phyloP scores from a whole-genome alignment of 2,797 vertebrate species.

The Harpagifer antarcticus region DNA sequence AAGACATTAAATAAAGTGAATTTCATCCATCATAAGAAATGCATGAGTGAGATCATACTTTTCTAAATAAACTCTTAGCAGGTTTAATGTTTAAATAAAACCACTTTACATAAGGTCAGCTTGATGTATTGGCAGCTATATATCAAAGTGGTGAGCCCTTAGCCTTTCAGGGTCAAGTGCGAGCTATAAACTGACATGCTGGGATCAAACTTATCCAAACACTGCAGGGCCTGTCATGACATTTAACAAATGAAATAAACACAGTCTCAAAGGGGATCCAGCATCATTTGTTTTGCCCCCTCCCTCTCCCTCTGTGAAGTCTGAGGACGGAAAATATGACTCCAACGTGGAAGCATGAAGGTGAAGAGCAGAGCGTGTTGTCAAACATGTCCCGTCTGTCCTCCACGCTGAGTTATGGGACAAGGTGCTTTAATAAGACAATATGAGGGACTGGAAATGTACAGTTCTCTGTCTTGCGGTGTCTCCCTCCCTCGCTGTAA shows the following conservation, averaged over 20 bases:
- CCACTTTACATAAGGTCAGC: constrained; percentile 13
- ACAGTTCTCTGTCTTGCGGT: constrained; percentile 27
- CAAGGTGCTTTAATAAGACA: constrained; percentile 57
- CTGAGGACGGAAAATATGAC: constrained; percentile 70
- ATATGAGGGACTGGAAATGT: constrained; percentile 58
- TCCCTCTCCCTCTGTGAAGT: constrained; percentile 23
- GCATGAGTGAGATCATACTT: constrained; percentile 19
- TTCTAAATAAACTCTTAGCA: constrained; percentile 17
- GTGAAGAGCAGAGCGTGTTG: constrained; percentile 44
- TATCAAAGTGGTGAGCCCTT: constrained; percentile 31
- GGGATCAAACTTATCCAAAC: constrained; percentile 66
- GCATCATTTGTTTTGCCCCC: constrained; percentile 15
- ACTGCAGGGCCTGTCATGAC: constrained; percentile 38
- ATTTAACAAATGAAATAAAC: constrained; percentile 65
- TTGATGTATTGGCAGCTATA: constrained; percentile 33
- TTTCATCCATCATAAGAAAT: constrained; percentile 38
- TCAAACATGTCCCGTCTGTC: constrained; percentile 67
- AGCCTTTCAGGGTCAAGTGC: constrained; percentile 43
- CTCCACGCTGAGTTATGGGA: constrained; percentile 61
- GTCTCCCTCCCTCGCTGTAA: constrained; percentile 32
- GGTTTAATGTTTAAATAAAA: constrained; percentile 31
- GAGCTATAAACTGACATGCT: constrained; percentile 47
- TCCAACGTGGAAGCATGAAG: constrained; percentile 36
- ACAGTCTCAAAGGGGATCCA: constrained; percentile 48
- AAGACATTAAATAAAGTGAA: constrained; percentile 19